Base-by-base conservation (phyloP, 1,140 invertebrate species). In the Pararge aegeria region DNA sequence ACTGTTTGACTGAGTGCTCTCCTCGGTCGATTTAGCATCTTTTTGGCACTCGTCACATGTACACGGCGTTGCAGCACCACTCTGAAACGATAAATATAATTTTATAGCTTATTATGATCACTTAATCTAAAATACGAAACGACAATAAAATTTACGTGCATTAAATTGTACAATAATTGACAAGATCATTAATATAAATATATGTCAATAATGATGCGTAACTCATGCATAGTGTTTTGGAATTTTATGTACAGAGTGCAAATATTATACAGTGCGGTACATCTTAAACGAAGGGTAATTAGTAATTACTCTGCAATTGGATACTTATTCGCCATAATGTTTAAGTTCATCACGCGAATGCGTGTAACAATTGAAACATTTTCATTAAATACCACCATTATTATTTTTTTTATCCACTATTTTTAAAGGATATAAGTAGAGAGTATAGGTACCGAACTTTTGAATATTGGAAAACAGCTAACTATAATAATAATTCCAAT, bases 21-120 rank as follows among this genome's bases (percentile, higher is more conserved):
- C 44, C n/a, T 68, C 42, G 40, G 52, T 42, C 56, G 61, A 21
- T 68, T 70, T 70, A 46, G 55, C 67, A 60, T 85, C 81, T 55
- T 77, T 68, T 66, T 80, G 78, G 57, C 86, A 89, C 51, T 89
- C 84, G 42, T 89, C 84, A 63, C 86, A 89, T 46, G 75, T 78
- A 75, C 86, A 89, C 27, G 84, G 81, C 42, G 80, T 80, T 34
- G 80, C 82, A 49, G 73, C 73, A 59, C 77, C 82, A 61, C 86
- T 89, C 86, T 89, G 84, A 49, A 89, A 87, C 40, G 42, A 63
- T 57, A 64, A 69, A 64, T 49, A 55, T 12, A 30, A 53, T 53
- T 59, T 59, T 59, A 40, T 21, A 61, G 42, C 27, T 48, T 37
- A 56, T 6, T 29, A 20, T 27, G 10, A 49, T 29, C 16, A 13